A percentile compares a stretch with the other conserved stretches of the same genome.
phyloP scores from a whole-genome alignment of 2,888 invertebrate species.

The Lithodes maja region DNA sequence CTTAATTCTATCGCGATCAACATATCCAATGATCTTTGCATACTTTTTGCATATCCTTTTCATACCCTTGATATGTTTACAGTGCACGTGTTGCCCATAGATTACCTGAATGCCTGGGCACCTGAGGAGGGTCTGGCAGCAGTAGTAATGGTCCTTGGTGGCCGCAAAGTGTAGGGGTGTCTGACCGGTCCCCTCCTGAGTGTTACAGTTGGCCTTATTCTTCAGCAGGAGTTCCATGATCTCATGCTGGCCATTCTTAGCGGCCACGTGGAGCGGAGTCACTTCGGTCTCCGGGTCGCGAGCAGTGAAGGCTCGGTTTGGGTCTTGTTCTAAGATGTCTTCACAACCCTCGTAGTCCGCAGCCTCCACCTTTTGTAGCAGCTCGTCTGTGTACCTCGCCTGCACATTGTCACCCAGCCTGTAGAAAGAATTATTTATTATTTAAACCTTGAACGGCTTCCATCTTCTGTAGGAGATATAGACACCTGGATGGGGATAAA shows the following conservation, averaged over 20 bases:
- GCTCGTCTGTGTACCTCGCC: background rate
- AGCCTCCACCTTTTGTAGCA: constrained; percentile 38
- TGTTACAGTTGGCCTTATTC: constrained; percentile 49
- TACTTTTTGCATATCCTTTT: too few species aligned
- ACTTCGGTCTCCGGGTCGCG: constrained; percentile 38
- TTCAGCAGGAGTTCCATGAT: constrained; percentile 46
- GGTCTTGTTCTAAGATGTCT: constrained; percentile 11
- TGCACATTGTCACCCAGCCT: background rate
- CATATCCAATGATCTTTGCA: too few species aligned
- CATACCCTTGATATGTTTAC: too few species aligned
- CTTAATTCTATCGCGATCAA: too few species aligned
- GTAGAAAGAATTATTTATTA: background rate
- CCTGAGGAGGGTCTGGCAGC: constrained; percentile 51
- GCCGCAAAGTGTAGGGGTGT: constrained; percentile 61
- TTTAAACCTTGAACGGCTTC: too few species aligned
- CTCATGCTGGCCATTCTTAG: constrained; percentile 53
- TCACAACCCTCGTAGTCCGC: constrained; percentile 29
- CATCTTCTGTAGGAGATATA: too few species aligned
- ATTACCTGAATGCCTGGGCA: constrained; percentile 24
- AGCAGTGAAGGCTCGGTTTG: background rate
- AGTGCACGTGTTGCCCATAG: too few species aligned
- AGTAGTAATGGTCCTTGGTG: constrained; percentile 32
- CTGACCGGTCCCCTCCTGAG: constrained; percentile 30
- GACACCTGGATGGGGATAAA: too few species aligned
- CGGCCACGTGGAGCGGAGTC: constrained; percentile 57